Conservation (phyloP, 2,888 invertebrate genomes). For the Melinaea menophilus region DNA sequence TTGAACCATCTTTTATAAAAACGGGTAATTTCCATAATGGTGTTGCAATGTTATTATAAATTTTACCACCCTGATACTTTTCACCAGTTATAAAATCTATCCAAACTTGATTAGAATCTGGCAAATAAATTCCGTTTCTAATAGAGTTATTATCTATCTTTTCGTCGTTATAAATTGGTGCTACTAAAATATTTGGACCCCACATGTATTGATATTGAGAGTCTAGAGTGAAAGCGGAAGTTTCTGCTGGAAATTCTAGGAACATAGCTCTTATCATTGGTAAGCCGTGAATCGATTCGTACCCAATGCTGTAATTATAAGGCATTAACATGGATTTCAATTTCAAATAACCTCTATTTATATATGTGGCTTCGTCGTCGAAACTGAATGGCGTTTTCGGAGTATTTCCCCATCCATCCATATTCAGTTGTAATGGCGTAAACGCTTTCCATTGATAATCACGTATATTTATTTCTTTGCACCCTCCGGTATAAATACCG, state of each 20-base stretch:
- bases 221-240: slow-evolving; percentile 51
- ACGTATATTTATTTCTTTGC: slow-evolving; percentile 56
- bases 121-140: slow-evolving; percentile 59
- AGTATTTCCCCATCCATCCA: slow-evolving; percentile 68
- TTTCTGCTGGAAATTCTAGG: slow-evolving; percentile 59
- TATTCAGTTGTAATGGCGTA: slow-evolving; percentile 67
- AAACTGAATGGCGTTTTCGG: slow-evolving; percentile 65
- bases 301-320: slow-evolving; percentile 63
- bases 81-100: slow-evolving; percentile 64
- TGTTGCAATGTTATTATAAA: slow-evolving; percentile 52
- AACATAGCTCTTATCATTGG: slow-evolving; percentile 72
- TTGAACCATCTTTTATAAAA: slow-evolving; percentile 64
- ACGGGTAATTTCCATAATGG: slow-evolving; percentile 69
- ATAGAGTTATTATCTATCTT: slow-evolving; percentile 37
- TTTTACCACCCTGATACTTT: slow-evolving; percentile 65
- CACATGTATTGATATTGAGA: slow-evolving; percentile 73
- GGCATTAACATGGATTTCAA: slow-evolving; percentile 66
- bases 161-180: slow-evolving; percentile 56
- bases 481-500: slow-evolving; percentile 62
- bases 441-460: slow-evolving; percentile 73
- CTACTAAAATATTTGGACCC: slow-evolving; percentile 66
- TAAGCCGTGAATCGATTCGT: slow-evolving; percentile 53
- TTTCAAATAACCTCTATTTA: slow-evolving; percentile 69
- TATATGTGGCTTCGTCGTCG: slow-evolving; percentile 52
- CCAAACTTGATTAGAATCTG: slow-evolving; percentile 58